phyloP scores from a whole-genome alignment of 2,888 invertebrate species.

The Caenorhabditis sinica region DNA sequence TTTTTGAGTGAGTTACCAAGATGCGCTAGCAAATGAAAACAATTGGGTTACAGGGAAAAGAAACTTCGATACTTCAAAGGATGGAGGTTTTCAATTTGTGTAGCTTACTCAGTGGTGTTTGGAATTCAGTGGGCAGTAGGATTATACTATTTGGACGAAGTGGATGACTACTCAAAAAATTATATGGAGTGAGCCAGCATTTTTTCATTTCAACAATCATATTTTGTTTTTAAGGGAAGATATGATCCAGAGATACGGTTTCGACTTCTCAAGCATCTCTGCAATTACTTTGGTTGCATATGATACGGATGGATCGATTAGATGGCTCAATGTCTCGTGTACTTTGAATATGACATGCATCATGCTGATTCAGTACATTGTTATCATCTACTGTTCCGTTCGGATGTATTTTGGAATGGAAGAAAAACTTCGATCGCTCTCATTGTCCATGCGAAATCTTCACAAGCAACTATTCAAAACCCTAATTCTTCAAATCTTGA shows the following conservation, averaged over 20 bases:
- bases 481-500: conserved; percentile 10
- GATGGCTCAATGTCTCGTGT: conserved; percentile 29
- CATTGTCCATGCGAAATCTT: conserved; percentile 13
- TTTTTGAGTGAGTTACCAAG: conserved; percentile 1
- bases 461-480: conserved; percentile 27
- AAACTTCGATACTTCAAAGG: conserved; percentile 15
- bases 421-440: conserved; percentile 11
- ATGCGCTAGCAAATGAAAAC: neutral
- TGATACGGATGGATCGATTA: neutral
- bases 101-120: neutral
- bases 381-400: conserved; percentile 38
- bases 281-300: conserved; percentile 23
- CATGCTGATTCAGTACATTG: conserved; percentile 30
- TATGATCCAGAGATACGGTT: conserved; percentile 26
- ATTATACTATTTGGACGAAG: neutral
- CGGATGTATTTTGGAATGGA: conserved; percentile 26
- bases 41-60: neutral
- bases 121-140: neutral
- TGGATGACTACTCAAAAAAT: conserved; percentile 27
- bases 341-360: conserved; percentile 26
- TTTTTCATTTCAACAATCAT: neutral
- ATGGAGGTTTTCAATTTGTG: conserved; percentile 22
- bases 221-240: neutral
- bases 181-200: conserved; percentile 6
- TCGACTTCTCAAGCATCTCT: conserved; percentile 12